Evolutionary conservation across 2,888 invertebrate species (phyloP).

Genomic region (Pristionchus japonicus): DNA sequence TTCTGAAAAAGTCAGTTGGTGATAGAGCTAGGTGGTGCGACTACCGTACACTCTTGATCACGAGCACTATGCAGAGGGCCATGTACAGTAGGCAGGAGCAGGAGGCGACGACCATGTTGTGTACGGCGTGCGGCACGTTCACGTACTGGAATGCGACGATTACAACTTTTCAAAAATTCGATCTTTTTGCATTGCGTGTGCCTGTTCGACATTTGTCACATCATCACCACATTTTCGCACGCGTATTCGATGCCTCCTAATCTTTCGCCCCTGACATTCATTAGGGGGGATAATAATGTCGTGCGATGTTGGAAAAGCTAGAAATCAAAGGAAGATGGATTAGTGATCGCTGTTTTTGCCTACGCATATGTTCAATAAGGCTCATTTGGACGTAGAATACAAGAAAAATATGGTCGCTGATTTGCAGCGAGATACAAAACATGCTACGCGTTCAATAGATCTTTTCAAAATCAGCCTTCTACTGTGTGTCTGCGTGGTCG

Average conservation of each 20-base stretch:
- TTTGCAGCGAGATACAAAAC: background rate
- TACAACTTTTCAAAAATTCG: background rate
- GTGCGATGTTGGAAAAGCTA: background rate
- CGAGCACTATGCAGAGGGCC: background rate
- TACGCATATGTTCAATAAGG: background rate
- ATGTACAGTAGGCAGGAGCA: slow-evolving; percentile 19
- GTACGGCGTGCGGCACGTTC: slow-evolving; percentile 14
- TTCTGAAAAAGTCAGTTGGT: background rate
- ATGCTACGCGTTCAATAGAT: background rate
- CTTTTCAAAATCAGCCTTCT: background rate
- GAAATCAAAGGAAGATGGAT: background rate
- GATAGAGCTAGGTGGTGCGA: background rate
- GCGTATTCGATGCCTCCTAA: too few species aligned
- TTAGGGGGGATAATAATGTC: background rate
- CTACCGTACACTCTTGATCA: slow-evolving; percentile 35
- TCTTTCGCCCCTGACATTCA: background rate
- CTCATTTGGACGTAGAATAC: background rate
- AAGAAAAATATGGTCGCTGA: background rate
- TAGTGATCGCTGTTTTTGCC: background rate
- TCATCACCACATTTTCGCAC: background rate
- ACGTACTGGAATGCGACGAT: slow-evolving; percentile 15
- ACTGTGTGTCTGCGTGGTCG: background rate
- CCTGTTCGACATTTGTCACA: background rate
- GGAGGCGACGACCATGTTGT: slow-evolving; percentile 38
- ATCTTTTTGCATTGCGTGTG: slow-evolving; percentile 5